These are phyloP conservation scores for Helarctos malayanus DNA, from an alignment of 2,797 vertebrate species.

Conservation along the genomic window DNA sequence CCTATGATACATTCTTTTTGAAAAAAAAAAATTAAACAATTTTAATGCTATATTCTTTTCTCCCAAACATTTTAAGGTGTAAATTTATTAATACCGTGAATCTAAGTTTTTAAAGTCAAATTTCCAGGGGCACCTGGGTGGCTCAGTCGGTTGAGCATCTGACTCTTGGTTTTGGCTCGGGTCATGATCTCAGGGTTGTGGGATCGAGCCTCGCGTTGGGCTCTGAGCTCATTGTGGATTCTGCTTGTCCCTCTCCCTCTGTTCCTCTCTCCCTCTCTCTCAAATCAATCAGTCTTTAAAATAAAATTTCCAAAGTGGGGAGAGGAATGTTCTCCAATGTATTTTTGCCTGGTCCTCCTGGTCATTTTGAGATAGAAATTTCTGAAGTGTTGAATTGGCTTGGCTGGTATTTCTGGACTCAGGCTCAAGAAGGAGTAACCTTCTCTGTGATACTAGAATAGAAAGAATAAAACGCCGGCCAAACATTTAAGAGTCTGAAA, in stretches of 20 bases:
- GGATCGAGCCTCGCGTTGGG: background rate
- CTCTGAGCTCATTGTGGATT: background rate
- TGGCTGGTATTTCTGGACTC: background rate
- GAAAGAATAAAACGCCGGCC: background rate
- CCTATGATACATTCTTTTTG: background rate
- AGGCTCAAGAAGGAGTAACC: background rate
- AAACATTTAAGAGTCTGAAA: background rate
- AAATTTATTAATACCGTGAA: background rate
- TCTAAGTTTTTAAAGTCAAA: constrained; percentile 34
- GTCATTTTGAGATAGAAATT: constrained; percentile 44
- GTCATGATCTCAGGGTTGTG: background rate
- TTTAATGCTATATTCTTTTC: background rate
- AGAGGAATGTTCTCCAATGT: background rate
- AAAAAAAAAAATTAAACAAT: background rate
- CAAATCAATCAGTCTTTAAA: constrained; percentile 16
- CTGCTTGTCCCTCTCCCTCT: background rate
- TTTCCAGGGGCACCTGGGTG: background rate
- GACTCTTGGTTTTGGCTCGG: background rate
- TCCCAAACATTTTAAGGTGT: constrained; percentile 28
- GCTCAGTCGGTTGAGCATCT: background rate
- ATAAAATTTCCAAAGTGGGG: background rate
- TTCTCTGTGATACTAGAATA: background rate
- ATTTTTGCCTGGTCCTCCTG: background rate
- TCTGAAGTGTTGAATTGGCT: background rate
- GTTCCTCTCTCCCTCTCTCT: background rate